Evolutionary conservation across 2,888 invertebrate species (phyloP), one percentile per base, ranked within the genome.

Genomic region (Peribatodes rhomboidaria): DNA sequence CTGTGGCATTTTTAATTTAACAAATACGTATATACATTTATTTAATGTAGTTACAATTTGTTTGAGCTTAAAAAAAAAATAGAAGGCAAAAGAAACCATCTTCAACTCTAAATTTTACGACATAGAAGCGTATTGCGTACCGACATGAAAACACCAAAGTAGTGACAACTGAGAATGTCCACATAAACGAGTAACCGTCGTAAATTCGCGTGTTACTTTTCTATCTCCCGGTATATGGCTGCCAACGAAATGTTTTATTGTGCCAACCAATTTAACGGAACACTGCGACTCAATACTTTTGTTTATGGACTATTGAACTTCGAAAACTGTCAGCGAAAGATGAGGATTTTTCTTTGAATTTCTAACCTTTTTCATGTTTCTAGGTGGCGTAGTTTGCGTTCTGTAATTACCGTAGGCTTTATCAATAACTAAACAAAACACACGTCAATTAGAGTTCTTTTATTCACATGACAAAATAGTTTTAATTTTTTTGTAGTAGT

Each of bases 111-210:
- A 4, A 11, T 46, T 68, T 68, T 68, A 68, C 62, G 65, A 60
- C 49, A 53, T 35, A 39, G 37, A 61, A 57, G 42, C 62, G 62
- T 46, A 52, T 42, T 35, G 59, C 52, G 53, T 57, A 41, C 53
- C 50, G 61, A 58, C 66, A 68, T 71, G 70, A 72, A 70, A 69
- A 65, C 63, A 67, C 62, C 62, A 66, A 75, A 74, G 70, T 75
- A 68, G 71, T 66, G 70, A 67, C 74, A 76, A 73, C 70, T 63
- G 66, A 73, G 72, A 72, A 71, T 68, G 73, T 71, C 64, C 67
- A 65, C 68, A 70, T 78, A 75, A 73, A 77, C 61, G 65, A 49
- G 67, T 68, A 55, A 60, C 62, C 60, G 70, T 75, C 75, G 74
- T 76, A 70, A 67, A 72, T 62, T 70, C 61, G 59, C 62, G 67